These are phyloP conservation scores for Beris chalybata DNA, from an alignment of 2,888 invertebrate genomes.

Conservation along the genomic window DNA sequence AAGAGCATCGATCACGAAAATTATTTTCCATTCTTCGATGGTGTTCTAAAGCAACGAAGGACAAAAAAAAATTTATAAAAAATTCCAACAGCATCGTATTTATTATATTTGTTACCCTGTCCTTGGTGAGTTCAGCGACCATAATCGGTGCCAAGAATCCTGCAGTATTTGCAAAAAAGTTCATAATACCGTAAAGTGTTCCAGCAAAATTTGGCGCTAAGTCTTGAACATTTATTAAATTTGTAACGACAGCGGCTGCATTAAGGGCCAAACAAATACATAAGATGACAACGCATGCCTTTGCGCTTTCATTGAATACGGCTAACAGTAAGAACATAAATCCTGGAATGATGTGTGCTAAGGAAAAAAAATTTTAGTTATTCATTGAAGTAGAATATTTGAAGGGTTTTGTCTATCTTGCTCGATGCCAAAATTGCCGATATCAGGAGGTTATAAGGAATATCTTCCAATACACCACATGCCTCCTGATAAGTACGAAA, in stretches of 20 bases:
- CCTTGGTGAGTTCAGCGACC: conserved; percentile 64
- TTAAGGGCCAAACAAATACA: conserved; percentile 70
- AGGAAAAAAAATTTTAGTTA: conserved; percentile 38
- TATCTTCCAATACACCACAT: no score
- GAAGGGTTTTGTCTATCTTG: no score
- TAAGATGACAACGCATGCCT: conserved; percentile 65
- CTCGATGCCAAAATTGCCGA: no score
- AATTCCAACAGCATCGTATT: conserved; percentile 13
- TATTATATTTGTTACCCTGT: conserved; percentile 55
- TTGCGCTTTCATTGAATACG: conserved; percentile 65
- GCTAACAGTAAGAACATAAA: conserved; percentile 61
- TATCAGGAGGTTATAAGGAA: no score
- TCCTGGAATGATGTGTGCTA: conserved; percentile 64
- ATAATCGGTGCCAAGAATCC: conserved; percentile 72
- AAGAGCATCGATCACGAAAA: conserved; percentile 72
- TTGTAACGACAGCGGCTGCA: conserved; percentile 64
- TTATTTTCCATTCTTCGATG: conserved; percentile 73
- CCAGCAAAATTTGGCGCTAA: conserved; percentile 74
- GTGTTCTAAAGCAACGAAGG: conserved; percentile 63
- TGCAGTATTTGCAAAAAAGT: conserved; percentile 69
- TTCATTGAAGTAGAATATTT: no score
- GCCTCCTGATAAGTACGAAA: no score
- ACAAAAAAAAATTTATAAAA: not conserved
- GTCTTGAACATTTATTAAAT: conserved; percentile 68
- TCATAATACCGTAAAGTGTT: conserved; percentile 72